Evolutionary conservation across 2,797 vertebrate species (phyloP).

Genomic region (Halcyon badia): DNA sequence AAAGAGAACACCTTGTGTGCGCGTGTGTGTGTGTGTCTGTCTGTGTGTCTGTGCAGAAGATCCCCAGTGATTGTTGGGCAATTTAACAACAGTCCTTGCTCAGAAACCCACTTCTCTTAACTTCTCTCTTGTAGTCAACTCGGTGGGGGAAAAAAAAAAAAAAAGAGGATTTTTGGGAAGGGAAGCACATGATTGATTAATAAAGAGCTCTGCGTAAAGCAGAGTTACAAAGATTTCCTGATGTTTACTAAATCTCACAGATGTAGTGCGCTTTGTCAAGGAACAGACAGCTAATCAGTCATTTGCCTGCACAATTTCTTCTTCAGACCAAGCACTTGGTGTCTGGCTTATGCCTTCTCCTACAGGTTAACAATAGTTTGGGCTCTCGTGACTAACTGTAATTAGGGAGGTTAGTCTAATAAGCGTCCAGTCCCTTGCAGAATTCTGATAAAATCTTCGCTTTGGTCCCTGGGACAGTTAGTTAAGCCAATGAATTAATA

Average conservation of each 20-base stretch:
- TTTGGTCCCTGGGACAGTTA: slow-evolving; percentile 17
- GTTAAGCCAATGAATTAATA: slow-evolving; percentile 6
- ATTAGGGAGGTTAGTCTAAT: background rate
- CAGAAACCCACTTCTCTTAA: slow-evolving; percentile 24
- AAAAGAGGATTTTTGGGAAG: slow-evolving; percentile 8
- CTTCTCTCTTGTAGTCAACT: slow-evolving; percentile 6
- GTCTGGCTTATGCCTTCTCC: background rate
- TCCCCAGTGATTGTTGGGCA: background rate
- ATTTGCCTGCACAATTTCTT: slow-evolving; percentile 6
- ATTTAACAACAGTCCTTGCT: background rate
- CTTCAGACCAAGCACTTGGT: background rate
- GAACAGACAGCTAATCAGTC: background rate
- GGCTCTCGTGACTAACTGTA: background rate
- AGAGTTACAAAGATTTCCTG: background rate
- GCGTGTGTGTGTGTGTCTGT: background rate
- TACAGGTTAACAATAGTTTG: background rate
- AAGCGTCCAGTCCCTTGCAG: background rate
- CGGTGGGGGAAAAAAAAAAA: background rate
- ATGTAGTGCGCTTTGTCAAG: slow-evolving; percentile 33
- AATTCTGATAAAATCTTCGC: slow-evolving; percentile 18
- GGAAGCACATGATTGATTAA: slow-evolving; percentile 22
- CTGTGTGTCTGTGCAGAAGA: background rate
- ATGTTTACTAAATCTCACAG: slow-evolving; percentile 19
- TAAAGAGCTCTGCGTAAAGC: background rate
- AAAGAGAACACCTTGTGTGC: background rate